Base-by-base conservation (phyloP, 1,140 invertebrate species). In the Gryllus bimaculatus region DNA sequence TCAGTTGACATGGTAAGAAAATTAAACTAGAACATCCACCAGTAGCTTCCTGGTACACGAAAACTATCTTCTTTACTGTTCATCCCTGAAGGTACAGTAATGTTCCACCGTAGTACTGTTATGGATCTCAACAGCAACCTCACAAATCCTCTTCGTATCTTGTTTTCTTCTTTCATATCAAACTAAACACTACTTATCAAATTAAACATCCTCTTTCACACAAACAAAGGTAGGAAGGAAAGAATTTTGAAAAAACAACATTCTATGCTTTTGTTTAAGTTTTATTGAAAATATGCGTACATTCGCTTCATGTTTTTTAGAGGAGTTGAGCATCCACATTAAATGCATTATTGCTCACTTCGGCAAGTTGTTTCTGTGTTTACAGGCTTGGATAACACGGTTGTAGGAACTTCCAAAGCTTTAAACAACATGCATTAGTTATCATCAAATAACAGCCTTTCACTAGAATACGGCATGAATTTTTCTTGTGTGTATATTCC, bases 291-390 rank as follows among this genome's bases (percentile, higher is more conserved):
- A 66, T 66, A 66, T 66, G 54, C 54, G 18, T 66, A 66, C 54
- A 66, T 66, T 66, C 18, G 54, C 54, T 66, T 66, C 54, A 66
- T 66, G 10, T 13, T 66, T 66, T 66, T 66, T 18, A 66, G 54
- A 66, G 10, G 54, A 66, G 18, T 66, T 66, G 54, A 66, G 54
- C 54, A 66, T 66, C 18, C 54, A 66, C 54, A 66, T 66, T 66
- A 66, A 66, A 66, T 66, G 54, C 54, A 66, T 66, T 66, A 66
- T 66, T 66, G 54, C 54, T 66, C 54, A 66, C 54, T 66, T 66
- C 18, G 54, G 54, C 54, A 66, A 66, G 54, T 66, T 18, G 18
- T 13, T 66, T 39, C 26, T 66, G 54, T 66, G 54, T 66, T 66
- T 39, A 18, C 54, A 66, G 18, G 54, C 54, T 66, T 66, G 18